These are phyloP conservation scores for Leptinotarsa rubiginosa DNA, from an alignment of 2,888 invertebrate species.

Conservation along the genomic window DNA sequence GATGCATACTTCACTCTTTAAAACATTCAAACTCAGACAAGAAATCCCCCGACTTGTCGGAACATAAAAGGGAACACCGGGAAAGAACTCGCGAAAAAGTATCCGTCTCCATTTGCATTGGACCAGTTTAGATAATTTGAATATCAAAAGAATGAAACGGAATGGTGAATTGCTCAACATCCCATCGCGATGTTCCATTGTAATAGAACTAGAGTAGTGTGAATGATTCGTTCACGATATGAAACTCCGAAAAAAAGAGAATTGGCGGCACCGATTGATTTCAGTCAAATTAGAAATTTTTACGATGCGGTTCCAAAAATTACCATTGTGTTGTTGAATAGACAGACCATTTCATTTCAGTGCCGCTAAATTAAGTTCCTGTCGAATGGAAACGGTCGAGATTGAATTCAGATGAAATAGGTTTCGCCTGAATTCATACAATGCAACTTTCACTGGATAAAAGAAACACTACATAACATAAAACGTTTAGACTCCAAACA, in stretches of 20 bases:
- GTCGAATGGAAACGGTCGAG: neutral
- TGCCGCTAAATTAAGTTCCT: constrained; percentile 9
- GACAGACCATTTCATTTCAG: neutral
- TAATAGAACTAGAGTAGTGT: constrained; percentile 5
- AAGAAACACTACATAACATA: neutral
- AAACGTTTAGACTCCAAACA: neutral
- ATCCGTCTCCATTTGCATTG: neutral
- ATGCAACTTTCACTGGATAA: neutral
- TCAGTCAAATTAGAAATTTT: constrained; percentile 10
- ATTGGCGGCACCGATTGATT: constrained; percentile 15
- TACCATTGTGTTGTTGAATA: constrained; percentile 2
- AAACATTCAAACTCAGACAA: no score
- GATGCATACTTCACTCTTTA: no score
- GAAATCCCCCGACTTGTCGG: no score
- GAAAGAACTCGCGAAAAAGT: neutral
- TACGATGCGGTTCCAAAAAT: constrained; percentile 7
- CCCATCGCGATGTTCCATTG: neutral
- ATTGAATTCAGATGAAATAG: neutral
- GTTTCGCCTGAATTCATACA: neutral
- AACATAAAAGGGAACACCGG: neutral
- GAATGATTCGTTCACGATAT: neutral
- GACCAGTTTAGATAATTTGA: constrained; percentile 13
- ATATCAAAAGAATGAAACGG: constrained; percentile 18
- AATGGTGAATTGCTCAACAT: constrained; percentile 10
- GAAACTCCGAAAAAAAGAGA: neutral